Conservation (phyloP, 2,113 vertebrate species). For the Glaucidium brasilianum region DNA sequence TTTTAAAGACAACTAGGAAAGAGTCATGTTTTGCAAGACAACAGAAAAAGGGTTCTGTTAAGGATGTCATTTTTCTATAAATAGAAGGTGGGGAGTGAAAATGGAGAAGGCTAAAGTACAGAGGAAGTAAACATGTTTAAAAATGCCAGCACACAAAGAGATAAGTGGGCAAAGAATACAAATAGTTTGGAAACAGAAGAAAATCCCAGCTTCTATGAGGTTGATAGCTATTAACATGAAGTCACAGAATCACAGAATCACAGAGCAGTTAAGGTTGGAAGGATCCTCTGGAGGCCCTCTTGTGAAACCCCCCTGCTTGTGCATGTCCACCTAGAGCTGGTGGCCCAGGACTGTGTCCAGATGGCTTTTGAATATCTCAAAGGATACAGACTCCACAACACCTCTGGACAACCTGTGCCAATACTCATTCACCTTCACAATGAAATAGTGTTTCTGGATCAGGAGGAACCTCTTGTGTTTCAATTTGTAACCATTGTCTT, state of each 20-base stretch:
- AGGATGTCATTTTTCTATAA: neutral
- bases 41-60: neutral
- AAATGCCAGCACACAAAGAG: neutral
- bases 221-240: neutral
- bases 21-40: neutral
- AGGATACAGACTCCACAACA: neutral
- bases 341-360: neutral
- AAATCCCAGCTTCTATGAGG: neutral
- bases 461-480: neutral
- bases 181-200: neutral
- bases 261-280: neutral
- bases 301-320: neutral
- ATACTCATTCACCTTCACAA: neutral
- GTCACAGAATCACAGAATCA: neutral
- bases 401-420: neutral
- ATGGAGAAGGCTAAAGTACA: neutral
- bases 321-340: neutral
- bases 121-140: neutral
- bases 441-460: neutral
- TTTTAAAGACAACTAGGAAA: neutral
- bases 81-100: neutral
- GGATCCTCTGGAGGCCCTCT: neutral
- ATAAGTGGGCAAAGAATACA: neutral
- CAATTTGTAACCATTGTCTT: neutral
- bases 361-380: neutral